phyloP scores from a whole-genome alignment of 2,797 vertebrate species.

The Taenioides sp. region DNA sequence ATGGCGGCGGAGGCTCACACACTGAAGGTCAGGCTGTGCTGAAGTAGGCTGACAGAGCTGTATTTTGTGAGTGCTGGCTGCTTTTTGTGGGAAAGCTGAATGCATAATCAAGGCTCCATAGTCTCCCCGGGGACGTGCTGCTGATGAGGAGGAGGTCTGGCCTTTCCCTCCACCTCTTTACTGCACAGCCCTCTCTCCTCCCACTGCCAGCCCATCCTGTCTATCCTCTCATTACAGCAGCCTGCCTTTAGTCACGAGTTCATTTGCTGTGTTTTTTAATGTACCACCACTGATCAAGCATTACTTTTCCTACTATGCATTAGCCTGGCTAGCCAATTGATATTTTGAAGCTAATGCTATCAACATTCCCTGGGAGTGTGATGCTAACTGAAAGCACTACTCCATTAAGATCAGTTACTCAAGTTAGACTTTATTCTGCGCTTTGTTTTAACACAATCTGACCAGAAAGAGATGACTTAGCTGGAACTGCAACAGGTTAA shows the following conservation, averaged over 20 bases:
- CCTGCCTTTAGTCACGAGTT: conserved; percentile 31
- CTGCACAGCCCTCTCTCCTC: conserved; percentile 29
- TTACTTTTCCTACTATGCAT: no score
- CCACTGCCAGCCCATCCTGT: conserved; percentile 6
- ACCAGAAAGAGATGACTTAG: no score
- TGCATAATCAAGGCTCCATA: conserved; percentile 58
- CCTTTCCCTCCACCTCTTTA: conserved; percentile 46
- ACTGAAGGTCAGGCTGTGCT: conserved; percentile 57
- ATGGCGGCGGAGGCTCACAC: background rate
- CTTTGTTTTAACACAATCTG: no score
- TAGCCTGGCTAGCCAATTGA: no score
- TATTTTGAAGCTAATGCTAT: no score
- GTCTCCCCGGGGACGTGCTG: conserved; percentile 57
- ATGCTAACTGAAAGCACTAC: no score
- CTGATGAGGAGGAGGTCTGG: conserved; percentile 59
- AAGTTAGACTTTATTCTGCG: no score
- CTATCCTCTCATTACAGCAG: background rate
- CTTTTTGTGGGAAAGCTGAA: conserved; percentile 54
- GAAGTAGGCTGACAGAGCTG: conserved; percentile 63
- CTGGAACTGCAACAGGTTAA: no score
- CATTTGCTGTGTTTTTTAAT: conserved; percentile 14
- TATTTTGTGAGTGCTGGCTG: conserved; percentile 58
- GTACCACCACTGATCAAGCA: no score
- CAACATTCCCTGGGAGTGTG: no score
- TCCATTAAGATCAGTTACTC: no score